A percentile compares a stretch with the other conserved stretches of the same genome.
Evolutionary conservation across 2,888 invertebrate genomes (phyloP).

Genomic region (Protonemura montana): DNA sequence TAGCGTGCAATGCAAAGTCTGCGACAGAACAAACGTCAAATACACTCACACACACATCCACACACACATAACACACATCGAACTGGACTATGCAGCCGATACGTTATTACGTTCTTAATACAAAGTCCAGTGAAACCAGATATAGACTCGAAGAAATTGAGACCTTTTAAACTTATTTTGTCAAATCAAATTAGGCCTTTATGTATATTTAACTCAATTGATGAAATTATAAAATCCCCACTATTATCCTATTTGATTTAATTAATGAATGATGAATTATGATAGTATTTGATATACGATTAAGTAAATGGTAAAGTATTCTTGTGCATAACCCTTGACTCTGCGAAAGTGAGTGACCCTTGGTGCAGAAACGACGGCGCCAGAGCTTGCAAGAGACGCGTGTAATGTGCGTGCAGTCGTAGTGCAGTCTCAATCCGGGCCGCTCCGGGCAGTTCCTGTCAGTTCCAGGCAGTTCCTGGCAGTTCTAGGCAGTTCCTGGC

Average conservation of each 20-base stretch:
- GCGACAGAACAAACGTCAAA: too few relatives aligned
- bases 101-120: neutral
- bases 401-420: neutral
- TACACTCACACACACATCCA: neutral
- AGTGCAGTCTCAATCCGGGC: neutral
- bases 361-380: neutral
- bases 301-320: neutral
- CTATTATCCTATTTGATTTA: neutral
- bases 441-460: neutral
- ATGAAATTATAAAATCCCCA: conserved; percentile 7
- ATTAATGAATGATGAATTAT: neutral
- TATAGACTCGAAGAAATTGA: neutral
- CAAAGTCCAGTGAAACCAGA: conserved; percentile 9
- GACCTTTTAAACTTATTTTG: conserved; percentile 8
- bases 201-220: neutral
- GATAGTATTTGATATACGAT: neutral
- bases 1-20: too few relatives aligned
- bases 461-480: too few relatives aligned
- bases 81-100: neutral
- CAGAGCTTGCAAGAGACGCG: neutral
- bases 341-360: conserved; percentile 4
- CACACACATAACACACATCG: neutral
- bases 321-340: conserved; percentile 5
- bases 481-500: too few relatives aligned
- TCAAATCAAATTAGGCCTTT: conserved; percentile 20